phyloP scores from a whole-genome alignment of 2,113 vertebrate species.

The Spermophilus dauricus region DNA sequence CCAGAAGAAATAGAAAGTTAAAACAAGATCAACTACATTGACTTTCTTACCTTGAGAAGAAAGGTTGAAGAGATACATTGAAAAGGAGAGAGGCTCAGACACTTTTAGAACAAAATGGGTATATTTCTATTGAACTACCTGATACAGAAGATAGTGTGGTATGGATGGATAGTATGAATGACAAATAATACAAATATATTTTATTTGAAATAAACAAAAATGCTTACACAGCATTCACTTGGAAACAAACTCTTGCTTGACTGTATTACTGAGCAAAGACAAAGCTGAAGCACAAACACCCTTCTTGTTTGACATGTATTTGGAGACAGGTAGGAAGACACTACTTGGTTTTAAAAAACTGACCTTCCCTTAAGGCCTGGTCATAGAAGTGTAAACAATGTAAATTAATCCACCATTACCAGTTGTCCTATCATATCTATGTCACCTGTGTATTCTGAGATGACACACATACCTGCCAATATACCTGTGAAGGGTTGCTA shows the following conservation, averaged over 20 bases:
- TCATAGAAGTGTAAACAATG: conserved; percentile 80
- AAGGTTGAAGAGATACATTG: conserved; percentile 18
- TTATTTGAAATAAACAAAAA: conserved; percentile 86
- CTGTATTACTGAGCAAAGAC: conserved; percentile 73
- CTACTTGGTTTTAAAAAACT: conserved; percentile 78
- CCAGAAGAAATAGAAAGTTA: too few relatives aligned
- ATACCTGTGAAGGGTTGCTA: conserved; percentile 33
- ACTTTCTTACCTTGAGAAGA: conserved; percentile 27
- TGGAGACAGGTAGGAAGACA: conserved; percentile 80
- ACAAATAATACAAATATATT: conserved; percentile 87
- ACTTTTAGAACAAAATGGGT: conserved; percentile 82
- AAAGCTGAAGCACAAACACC: conserved; percentile 61
- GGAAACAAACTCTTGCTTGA: conserved; percentile 73
- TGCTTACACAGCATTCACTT: conserved; percentile 78
- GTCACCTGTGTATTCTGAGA: conserved; percentile 68
- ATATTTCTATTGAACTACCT: conserved; percentile 81
- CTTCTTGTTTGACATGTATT: conserved; percentile 57
- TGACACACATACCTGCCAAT: neutral
- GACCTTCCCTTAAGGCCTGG: conserved; percentile 74
- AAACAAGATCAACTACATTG: conserved; percentile 41
- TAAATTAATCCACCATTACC: conserved; percentile 75
- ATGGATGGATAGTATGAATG: conserved; percentile 80
- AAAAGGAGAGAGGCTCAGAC: conserved; percentile 75
- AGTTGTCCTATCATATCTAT: conserved; percentile 51
- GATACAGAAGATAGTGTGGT: conserved; percentile 79